Evolutionary conservation across 2,113 vertebrate species (phyloP), one percentile per base, ranked within the genome.

Genomic region (Phalacrocorax pelagicus): DNA sequence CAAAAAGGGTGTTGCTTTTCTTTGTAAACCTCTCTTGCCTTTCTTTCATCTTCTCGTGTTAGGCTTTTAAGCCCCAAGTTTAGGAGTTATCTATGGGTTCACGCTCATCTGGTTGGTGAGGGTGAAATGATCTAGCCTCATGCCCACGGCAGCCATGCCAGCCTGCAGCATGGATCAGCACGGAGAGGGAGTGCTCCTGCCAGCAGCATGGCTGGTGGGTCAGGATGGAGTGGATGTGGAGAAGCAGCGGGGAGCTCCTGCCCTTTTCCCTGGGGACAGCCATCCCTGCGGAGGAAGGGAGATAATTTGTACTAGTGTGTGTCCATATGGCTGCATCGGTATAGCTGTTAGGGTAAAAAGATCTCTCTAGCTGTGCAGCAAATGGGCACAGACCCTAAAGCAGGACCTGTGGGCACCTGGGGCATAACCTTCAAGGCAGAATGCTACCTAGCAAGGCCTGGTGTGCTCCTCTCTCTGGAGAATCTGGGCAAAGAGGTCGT

Each of bases 221-320:
- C 8, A 0, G 17, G 26, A 27, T 24, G 49, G 32, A 67, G 32
- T 0, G 0, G 30, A 3, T 29, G 19, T 24, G 52, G 10, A 65
- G 59, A 55, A 92, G 67, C 71, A 36, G 27, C 3, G 0, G 8
- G 73, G 10, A 69, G 32, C 61, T 80, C 19, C 69, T 89, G 47
- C 7, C 1, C 34, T 77, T 40, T 20, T 20, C 46, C 34, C 26
- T 52, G n/a, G 18, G 46, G 15, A 65, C 26, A 69, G 17, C 29
- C 36, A n/a, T 29, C 54, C 51, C 4, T 46, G 20, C 1, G 4
- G 67, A 83, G 24, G 20, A 34, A 58, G 27, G 26, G 30, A 47
- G n/a, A 15, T 44, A 4, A 16, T 44, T 38, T 55, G 20, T 34
- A 61, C 58, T 23, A 5, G 27, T 20, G 19, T 65, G 23, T 36